Base-by-base conservation (phyloP, 2,888 invertebrate genomes). In the Steinernema scapterisci region DNA sequence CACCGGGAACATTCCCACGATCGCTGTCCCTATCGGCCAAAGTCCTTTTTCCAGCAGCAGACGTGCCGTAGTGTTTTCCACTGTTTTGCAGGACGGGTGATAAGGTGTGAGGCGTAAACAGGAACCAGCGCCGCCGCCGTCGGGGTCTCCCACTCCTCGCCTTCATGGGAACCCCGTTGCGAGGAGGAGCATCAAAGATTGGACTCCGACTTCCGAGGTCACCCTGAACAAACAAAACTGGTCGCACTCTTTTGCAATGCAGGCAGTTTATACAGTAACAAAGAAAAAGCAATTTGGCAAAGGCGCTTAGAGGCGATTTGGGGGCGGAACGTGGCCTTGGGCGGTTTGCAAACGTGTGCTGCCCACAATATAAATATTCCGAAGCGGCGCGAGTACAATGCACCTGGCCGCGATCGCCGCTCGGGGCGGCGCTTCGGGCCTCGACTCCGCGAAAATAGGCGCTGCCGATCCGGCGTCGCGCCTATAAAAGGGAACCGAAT, bases 401-500 rank as follows among this genome's bases (percentile, higher is more conserved):
- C 63, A 63, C 63, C 63, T 63, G 63, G 16, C 63, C 63, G 63
- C 63, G 63, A 63, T 31, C 63, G 38, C 38, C 38, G 63, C 63
- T 63, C 63, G 63, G 63, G 63, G 63, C 63, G 63, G 63, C 31
- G 63, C 63, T 19, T 63, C 54, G 63, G 63, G 63, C 63, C 23
- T 31, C 63, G 63, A 31, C 63, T 27, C 23, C 27, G 63, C 63
- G 63, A 63, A 63, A 63, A 63, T 63, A 63, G 63, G 63, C 63
- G 63, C 63, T 31, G 63, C 63, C 63, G 27, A 54, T 54, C 54
- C 23, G 21, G 54, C 54, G 54, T 2, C 63, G 63, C 63, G 63
- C 7, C 63, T 63, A 63, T 63, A 63, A 63, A 63, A 63, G 63
- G 63, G 63, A 63, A 25, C 63, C 63, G 63, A 63, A 63, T 38